These are phyloP conservation scores for Eupsilia transversa DNA, from an alignment of 2,888 invertebrate species.

Conservation along the genomic window DNA sequence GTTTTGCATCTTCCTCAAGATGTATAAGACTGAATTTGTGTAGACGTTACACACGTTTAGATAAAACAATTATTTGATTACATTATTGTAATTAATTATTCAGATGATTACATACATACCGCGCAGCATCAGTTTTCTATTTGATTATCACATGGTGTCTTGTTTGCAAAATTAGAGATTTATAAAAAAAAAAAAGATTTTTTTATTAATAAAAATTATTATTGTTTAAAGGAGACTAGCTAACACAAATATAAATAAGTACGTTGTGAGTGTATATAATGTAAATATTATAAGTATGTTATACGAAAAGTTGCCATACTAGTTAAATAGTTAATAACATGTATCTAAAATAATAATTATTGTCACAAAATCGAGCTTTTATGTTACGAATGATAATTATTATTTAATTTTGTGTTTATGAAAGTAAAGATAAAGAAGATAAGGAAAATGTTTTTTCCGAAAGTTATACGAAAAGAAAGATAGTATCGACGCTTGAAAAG, in stretches of 20 bases:
- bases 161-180: constrained; percentile 28
- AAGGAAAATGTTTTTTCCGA: constrained; percentile 30
- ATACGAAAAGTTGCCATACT: constrained; percentile 83
- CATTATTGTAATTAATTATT: constrained; percentile 56
- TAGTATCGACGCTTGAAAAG: constrained; percentile 66
- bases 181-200: not conserved
- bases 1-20: constrained; percentile 76
- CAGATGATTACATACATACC: constrained; percentile 2
- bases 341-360: constrained; percentile 69
- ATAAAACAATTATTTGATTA: constrained; percentile 58
- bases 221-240: constrained; percentile 57
- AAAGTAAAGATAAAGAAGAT: constrained; percentile 39
- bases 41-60: constrained; percentile 67
- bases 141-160: not conserved
- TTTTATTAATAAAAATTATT: too few species aligned
- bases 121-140: not conserved
- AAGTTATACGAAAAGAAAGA: constrained; percentile 41
- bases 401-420: constrained; percentile 55
- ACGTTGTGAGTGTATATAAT: constrained; percentile 71
- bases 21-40: constrained; percentile 84
- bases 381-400: constrained; percentile 66
- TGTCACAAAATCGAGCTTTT: constrained; percentile 79
- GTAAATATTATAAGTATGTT: constrained; percentile 74
- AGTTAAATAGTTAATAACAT: constrained; percentile 68
- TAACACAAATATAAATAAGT: constrained; percentile 61